Evolutionary conservation across 2,888 invertebrate species (phyloP), one percentile per base, ranked within the genome.

Genomic region (Mesopsocus fuscifrons): DNA sequence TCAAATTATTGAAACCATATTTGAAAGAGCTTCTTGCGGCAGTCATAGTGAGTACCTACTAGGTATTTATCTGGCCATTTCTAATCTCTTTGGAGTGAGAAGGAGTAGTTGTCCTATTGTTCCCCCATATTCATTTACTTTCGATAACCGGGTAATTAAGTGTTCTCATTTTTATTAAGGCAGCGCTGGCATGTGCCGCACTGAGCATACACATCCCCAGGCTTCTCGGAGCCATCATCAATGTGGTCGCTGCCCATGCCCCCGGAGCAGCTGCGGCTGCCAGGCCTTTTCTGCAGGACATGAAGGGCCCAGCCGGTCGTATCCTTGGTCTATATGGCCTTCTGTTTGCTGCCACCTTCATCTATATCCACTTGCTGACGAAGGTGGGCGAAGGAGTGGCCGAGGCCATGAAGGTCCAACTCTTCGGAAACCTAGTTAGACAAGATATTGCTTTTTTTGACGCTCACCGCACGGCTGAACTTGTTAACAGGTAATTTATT

Each of bases 361-460:
- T 75, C 42, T 97, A 95, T 61, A 94, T 97, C 51, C 77, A 81
- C 46, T 66, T 85, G 46, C 61, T 97, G 31, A 78, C 89, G 1
- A 74, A 80, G 56, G 74, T 92, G 35, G 95, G 95, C 0, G 95
- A 97, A 62, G 71, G 74, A 52, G 74, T 94, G 46, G 89, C 92
- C 0, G 69, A 72, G 8, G 71, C 77, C 45, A 71, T 97, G 65
- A 77, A 85, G 46, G 74, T 73, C 47, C 77, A 82, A 51, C 65
- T 94, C 18, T 94, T 92, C 63, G 64, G 71, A 43, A 78, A 85
- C 3, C 77, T 94, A 43, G 63, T 94, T 6, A 68, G 71, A 48
- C 91, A 94, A 59, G 87, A 95, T 53, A 76, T 94, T 55, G 69
- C 74, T 6, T 95, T 95, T 61, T 95, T 89, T 60, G 94, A 95